phyloP scores from a whole-genome alignment of 1,140 invertebrate genomes.

The Zeugodacus cucurbitae region DNA sequence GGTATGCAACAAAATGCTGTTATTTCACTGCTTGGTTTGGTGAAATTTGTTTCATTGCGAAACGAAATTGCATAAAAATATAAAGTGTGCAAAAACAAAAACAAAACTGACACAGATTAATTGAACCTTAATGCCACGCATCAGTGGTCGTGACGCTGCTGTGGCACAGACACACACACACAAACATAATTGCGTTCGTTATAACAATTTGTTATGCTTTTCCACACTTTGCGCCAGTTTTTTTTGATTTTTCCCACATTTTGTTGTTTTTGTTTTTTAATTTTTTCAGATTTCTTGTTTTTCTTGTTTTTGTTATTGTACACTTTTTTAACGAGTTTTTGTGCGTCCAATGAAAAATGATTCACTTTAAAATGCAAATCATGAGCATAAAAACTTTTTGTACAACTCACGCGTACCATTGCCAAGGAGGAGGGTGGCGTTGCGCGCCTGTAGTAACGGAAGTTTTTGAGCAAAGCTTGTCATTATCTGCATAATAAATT shows the following conservation, averaged over 20 bases:
- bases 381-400: neutral
- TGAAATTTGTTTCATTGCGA: neutral
- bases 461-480: neutral
- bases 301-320: neutral
- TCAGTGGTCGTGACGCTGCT: neutral
- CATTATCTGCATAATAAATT: constrained; percentile 27
- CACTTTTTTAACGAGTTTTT: neutral
- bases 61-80: neutral
- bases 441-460: neutral
- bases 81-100: neutral
- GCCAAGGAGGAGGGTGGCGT: neutral
- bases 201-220: neutral
- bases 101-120: neutral
- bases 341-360: neutral
- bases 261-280: neutral
- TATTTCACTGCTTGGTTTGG: neutral
- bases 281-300: neutral
- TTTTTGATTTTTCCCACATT: neutral
- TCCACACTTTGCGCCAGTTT: neutral
- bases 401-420: neutral
- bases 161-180: neutral
- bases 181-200: neutral
- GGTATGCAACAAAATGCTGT: neutral
- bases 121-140: constrained; percentile 14
- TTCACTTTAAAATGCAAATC: constrained; percentile 21